Evolutionary conservation across 2,113 vertebrate species (phyloP), one percentile per base, ranked within the genome.

Genomic region (Irena cyanogastra): DNA sequence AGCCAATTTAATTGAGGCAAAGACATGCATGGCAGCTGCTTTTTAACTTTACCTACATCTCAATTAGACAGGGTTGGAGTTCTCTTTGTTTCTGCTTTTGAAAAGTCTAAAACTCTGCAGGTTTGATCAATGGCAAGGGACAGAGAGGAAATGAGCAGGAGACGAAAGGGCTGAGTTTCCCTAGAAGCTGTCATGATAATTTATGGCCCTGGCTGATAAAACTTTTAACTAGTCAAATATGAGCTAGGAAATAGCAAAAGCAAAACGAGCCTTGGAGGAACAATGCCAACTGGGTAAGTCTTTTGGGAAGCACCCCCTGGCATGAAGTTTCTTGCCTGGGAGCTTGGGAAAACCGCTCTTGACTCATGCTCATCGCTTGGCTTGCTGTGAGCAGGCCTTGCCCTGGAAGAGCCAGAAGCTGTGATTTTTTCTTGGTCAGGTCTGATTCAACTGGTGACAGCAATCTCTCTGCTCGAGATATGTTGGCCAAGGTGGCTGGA

Each of bases 71-170:
- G 74, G 56, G 84, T 75, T 87, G 83, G 91, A 78, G 47, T 82
- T 94, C 61, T 91, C 89, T 97, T 96, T 97, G 95, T 95, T 96
- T 89, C 65, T 93, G 78, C 78, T 95, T 96, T 89, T 90, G 91
- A 90, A 83, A 96, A 94, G 86, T 50, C 85, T 95, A 45, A 91
- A 94, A 89, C 68, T 91, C 74, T 10, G 42, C 33, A 82, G 79
- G 81, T 89, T 87, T 95, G 89, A 94, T 95, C 93, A 95, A 94
- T 96, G 89, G 78, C 10, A 11, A 91, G 81, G 80, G 61, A 88
- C 57, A 74, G 78, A 85, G 63, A 90, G 81, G 87, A 96, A 92
- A 95, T 91, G 95, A 96, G 60, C 66, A 78, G 64, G 60, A 94
- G 86, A 93, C 23, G 27, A 95, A 96, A 97, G 69, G 83, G 44